phyloP scores from a whole-genome alignment of 1,140 invertebrate genomes.

The Pseudoatta argentina region DNA sequence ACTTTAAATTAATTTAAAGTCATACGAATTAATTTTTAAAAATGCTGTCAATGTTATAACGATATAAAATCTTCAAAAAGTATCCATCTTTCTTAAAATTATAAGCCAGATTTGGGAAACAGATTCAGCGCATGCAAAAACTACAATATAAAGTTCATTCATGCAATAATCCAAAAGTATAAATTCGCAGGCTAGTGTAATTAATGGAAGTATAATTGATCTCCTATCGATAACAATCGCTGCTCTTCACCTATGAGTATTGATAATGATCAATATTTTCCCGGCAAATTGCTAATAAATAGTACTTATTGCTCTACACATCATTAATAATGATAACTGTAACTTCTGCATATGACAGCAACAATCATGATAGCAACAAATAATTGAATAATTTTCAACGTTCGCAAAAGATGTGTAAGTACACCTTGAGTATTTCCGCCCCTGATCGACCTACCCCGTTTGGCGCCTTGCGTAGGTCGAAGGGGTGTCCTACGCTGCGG shows the following conservation, averaged over 20 bases:
- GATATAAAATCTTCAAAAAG: too few relatives aligned
- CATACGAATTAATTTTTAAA: too few relatives aligned
- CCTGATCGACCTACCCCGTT: slow-evolving; percentile 10
- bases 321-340: not conserved
- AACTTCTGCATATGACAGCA: not conserved
- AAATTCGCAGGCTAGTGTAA: too few relatives aligned
- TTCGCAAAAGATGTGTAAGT: slow-evolving; percentile 13
- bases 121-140: too few relatives aligned
- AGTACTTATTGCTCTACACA: not conserved
- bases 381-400: not conserved
- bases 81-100: too few relatives aligned
- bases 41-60: too few relatives aligned
- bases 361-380: not conserved
- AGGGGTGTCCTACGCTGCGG: slow-evolving; percentile 35
- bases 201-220: not conserved
- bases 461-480: slow-evolving; percentile 24
- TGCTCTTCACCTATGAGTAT: not conserved
- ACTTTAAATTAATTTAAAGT: too few relatives aligned
- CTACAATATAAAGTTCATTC: too few relatives aligned
- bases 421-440: not conserved
- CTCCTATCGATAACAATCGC: not conserved
- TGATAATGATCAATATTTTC: not conserved
- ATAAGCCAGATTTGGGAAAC: too few relatives aligned
- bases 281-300: not conserved
- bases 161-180: too few relatives aligned